Evolutionary conservation across 2,113 vertebrate genomes (phyloP).

Genomic region (Bungarus multicinctus): DNA sequence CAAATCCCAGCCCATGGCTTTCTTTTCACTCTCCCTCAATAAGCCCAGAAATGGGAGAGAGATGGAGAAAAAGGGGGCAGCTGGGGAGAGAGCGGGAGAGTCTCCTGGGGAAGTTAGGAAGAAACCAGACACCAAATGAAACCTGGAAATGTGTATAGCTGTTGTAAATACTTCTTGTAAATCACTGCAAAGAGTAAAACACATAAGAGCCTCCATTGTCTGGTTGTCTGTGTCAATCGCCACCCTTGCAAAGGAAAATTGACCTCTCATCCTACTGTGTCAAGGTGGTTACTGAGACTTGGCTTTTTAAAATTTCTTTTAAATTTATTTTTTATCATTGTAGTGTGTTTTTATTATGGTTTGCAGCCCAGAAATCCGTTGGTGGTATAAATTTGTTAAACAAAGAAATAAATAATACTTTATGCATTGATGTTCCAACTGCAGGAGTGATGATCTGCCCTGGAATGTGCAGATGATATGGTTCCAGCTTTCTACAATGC

Average conservation of each 20-base stretch:
- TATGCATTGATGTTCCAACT: not conserved
- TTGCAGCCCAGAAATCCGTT: not conserved
- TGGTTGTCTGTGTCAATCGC: not conserved
- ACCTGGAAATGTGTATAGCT: not conserved
- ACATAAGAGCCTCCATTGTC: not conserved
- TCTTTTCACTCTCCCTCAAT: not conserved
- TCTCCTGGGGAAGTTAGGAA: not conserved
- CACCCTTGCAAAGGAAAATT: not conserved
- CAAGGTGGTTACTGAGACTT: not conserved
- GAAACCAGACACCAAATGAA: not conserved
- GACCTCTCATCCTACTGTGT: not conserved
- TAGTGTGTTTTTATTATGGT: not conserved
- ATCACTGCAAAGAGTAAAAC: not conserved
- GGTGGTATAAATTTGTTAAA: not conserved
- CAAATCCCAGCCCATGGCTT: not conserved
- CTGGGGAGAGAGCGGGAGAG: not conserved
- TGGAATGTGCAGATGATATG: not conserved
- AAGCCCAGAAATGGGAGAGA: not conserved
- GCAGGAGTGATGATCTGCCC: not conserved
- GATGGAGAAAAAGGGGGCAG: not conserved
- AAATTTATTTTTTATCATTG: not conserved
- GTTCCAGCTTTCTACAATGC: slow-evolving; percentile 38
- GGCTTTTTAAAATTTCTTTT: not conserved
- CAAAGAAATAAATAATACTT: not conserved
- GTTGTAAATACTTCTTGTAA: not conserved